phyloP scores from a whole-genome alignment of 2,888 invertebrate species.

The Drosophila neonasuta region DNA sequence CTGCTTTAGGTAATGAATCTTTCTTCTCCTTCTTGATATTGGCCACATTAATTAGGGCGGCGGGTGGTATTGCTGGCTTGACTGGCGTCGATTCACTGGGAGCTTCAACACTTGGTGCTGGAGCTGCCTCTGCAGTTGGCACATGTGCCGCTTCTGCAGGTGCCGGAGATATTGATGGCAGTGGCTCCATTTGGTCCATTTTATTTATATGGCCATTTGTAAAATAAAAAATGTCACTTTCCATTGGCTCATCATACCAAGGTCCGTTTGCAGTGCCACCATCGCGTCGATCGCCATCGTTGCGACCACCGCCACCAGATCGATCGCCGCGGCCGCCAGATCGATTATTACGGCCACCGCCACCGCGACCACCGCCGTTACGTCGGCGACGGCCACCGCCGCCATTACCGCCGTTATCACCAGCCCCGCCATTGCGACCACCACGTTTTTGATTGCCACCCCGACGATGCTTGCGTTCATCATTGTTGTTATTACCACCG shows the following conservation, averaged over 20 bases:
- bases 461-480: not conserved
- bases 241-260: constrained; percentile 27
- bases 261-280: not conserved
- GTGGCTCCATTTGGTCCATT: not conserved
- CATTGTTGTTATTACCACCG: not conserved
- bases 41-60: constrained; percentile 22
- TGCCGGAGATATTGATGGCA: not conserved
- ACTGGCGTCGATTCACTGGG: not conserved
- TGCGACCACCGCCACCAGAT: constrained; percentile 14
- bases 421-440: not conserved
- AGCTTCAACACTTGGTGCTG: not conserved
- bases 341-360: constrained; percentile 1
- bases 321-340: not conserved
- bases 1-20: constrained; percentile 10
- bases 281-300: not conserved
- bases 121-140: constrained; percentile 1
- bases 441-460: constrained; percentile 7
- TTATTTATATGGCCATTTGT: constrained; percentile 30
- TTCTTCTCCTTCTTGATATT: constrained; percentile 62
- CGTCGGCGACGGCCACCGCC: constrained; percentile 12
- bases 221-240: constrained; percentile 21
- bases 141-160: not conserved
- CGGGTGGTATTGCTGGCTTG: not conserved
- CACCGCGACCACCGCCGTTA: constrained; percentile 3
- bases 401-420: constrained; percentile 1